Percentiles rank a stretch among this genome's conserved stretches.
phyloP scores from a whole-genome alignment of 1,140 invertebrate genomes.

The Archegozetes longisetosus region DNA sequence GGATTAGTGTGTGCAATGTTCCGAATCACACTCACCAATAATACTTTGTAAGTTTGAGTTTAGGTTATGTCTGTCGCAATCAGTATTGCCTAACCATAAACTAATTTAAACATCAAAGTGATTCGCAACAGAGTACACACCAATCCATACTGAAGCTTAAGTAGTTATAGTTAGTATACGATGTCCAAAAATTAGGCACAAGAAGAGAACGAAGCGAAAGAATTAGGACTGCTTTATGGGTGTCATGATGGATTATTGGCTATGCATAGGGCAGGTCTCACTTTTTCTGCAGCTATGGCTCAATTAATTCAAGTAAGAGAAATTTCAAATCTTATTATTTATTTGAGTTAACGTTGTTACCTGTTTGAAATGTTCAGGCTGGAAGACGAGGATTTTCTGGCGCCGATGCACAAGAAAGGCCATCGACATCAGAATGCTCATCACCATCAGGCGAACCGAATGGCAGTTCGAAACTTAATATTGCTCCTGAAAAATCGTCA shows the following conservation, averaged over 20 bases:
- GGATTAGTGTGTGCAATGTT: neutral
- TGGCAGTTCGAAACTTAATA: neutral
- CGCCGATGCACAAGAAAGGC: neutral
- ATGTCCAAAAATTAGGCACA: constrained; percentile 33
- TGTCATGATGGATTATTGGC: constrained; percentile 26
- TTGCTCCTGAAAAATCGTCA: neutral
- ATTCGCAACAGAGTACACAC: too few species aligned
- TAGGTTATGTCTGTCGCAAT: too few species aligned
- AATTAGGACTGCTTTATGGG: constrained; percentile 71
- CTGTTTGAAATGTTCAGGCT: neutral
- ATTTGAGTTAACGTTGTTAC: neutral
- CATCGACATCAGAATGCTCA: neutral
- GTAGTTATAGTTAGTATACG: constrained; percentile 3
- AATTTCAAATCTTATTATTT: neutral
- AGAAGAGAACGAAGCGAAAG: constrained; percentile 91
- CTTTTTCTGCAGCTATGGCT: constrained; percentile 25
- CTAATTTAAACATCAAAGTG: too few species aligned
- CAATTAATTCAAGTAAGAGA: constrained; percentile 18
- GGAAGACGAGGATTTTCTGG: neutral
- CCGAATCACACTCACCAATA: too few species aligned
- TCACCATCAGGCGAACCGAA: neutral
- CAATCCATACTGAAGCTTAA: too few species aligned
- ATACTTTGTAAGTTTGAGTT: too few species aligned
- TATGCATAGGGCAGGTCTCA: constrained; percentile 25
- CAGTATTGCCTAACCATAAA: too few species aligned